phyloP scores from a whole-genome alignment of 2,888 invertebrate species.

The Muschampia plurimacula region DNA sequence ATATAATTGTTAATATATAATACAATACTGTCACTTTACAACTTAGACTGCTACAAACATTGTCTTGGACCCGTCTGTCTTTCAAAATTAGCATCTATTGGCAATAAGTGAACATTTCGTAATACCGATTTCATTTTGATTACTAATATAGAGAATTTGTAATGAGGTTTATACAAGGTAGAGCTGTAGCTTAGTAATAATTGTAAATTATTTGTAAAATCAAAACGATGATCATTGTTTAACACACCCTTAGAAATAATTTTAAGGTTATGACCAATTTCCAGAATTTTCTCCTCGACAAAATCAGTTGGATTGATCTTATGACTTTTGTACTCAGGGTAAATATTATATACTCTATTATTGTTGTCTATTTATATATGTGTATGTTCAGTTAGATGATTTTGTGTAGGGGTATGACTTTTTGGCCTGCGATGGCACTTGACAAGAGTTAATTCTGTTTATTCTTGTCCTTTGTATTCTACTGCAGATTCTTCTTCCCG shows the following conservation, averaged over 20 bases:
- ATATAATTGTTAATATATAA: slow-evolving; percentile 24
- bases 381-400: slow-evolving; percentile 64
- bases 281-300: slow-evolving; percentile 67
- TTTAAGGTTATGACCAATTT: slow-evolving; percentile 78
- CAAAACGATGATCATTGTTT: slow-evolving; percentile 60
- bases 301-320: slow-evolving; percentile 73
- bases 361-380: slow-evolving; percentile 70
- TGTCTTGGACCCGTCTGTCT: slow-evolving; percentile 29
- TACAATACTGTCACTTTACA: slow-evolving; percentile 19
- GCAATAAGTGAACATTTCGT: slow-evolving; percentile 37
- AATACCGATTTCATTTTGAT: slow-evolving; percentile 48
- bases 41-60: slow-evolving; percentile 30
- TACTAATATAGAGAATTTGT: slow-evolving; percentile 71
- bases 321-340: slow-evolving; percentile 83
- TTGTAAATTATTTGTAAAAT: slow-evolving; percentile 70
- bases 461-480: slow-evolving; percentile 3
- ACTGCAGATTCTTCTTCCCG: slow-evolving; percentile 51
- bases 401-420: slow-evolving; percentile 69
- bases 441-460: slow-evolving; percentile 17
- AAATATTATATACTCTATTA: slow-evolving; percentile 61
- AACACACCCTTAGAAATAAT: slow-evolving; percentile 67
- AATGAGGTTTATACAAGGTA: slow-evolving; percentile 86
- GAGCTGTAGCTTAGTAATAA: slow-evolving; percentile 79
- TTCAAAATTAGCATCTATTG: slow-evolving; percentile 33
- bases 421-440: slow-evolving; percentile 70